Base-by-base conservation (phyloP, 2,888 invertebrate species). In the Lepeophtheirus nordmannii region DNA sequence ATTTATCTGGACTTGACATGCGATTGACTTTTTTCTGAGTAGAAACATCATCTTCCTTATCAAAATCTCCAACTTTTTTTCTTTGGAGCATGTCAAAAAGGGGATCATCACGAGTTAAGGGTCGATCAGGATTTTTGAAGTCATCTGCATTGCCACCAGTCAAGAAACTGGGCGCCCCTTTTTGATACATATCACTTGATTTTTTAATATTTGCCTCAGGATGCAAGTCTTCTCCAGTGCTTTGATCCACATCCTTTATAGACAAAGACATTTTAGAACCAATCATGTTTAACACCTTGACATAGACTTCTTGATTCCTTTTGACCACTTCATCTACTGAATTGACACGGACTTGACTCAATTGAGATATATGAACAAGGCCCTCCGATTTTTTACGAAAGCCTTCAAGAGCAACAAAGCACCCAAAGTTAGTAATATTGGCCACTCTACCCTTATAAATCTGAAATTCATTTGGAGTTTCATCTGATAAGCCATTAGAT, bases 231-330 rank as follows among this genome's bases (percentile, higher is more conserved):
- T 85, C 85, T 0, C 98, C 98, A 0, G 86, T 87, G 22, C 84
- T 83, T 76, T 99, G 98, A 74, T 97, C 91, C 0, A 96, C 98
- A 77, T 99, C 96, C 78, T 94, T 96, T 86, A 97, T 92, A 0
- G 91, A 91, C 2, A 97, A 79, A 1, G 96, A 94, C 0, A 90
- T 88, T 76, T 94, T 97, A 74, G 90, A 89, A 0, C 92, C 93
- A n/a, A 58, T 61, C 11, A 61, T 58, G 12, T 23, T 56, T 40
- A 68, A 39, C 20, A 74, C 72, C 70, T 74, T 74, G 73, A 89
- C 87, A 78, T 86, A 87, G 0, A 94, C 91, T 77, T 83, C 87
- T 71, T 89, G 87, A 0, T 92, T 93, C 70, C 90, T 81, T 22
- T 82, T 82, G 0, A 97, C 90, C 8, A 97, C 93, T 76, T 98